Evolutionary conservation across 2,797 vertebrate genomes (phyloP).

Genomic region (Typhlichthys subterraneus): DNA sequence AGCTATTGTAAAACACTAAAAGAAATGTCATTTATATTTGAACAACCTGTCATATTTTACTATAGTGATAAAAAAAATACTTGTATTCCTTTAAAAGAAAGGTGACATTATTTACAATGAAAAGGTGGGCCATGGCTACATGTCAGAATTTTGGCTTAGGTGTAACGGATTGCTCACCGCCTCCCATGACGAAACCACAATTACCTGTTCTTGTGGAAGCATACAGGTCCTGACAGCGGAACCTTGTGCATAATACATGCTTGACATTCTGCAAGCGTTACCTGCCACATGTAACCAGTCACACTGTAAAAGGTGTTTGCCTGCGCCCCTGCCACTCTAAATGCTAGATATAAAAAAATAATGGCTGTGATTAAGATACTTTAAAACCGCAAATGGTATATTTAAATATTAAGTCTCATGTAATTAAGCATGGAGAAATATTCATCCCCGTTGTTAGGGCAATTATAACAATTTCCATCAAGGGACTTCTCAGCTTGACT

Average conservation of each 20-base stretch:
- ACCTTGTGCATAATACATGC: constrained; percentile 81
- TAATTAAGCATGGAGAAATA: constrained; percentile 94
- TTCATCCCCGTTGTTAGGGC: constrained; percentile 93
- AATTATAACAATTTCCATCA: constrained; percentile 99
- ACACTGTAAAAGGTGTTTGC: constrained; percentile 92
- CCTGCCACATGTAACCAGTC: constrained; percentile 89
- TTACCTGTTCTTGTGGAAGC: constrained; percentile 70
- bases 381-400: constrained; percentile 93
- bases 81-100: constrained; percentile 16
- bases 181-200: constrained; percentile 71
- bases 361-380: constrained; percentile 93
- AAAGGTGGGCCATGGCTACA: constrained; percentile 29
- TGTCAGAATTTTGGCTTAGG: constrained; percentile 31
- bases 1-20: neutral
- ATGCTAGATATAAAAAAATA: constrained; percentile 95
- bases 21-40: neutral
- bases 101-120: constrained; percentile 39
- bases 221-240: constrained; percentile 64
- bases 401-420: constrained; percentile 96
- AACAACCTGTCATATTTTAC: neutral
- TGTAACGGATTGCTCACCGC: constrained; percentile 53
- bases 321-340: constrained; percentile 81
- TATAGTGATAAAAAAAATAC: neutral
- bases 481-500: constrained; percentile 97
- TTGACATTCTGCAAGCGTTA: constrained; percentile 87